Evolutionary conservation across 1,140 invertebrate genomes (phyloP).

Genomic region (Drosophila auraria): DNA sequence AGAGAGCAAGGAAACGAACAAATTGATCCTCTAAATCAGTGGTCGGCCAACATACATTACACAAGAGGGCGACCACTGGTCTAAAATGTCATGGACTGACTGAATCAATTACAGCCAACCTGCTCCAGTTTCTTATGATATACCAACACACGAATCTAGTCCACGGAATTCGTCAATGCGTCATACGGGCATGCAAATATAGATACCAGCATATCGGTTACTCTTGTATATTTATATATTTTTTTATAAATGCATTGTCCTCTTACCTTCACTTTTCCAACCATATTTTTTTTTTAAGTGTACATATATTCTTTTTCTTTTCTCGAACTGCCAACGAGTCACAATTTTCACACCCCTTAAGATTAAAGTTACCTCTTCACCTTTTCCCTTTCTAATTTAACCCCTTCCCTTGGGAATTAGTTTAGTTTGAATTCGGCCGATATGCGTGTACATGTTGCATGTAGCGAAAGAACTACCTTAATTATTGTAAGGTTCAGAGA

Average conservation of each 20-base stretch:
- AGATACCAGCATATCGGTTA: constrained; percentile 35
- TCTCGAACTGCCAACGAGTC: neutral
- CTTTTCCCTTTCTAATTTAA: neutral
- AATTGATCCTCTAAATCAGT: neutral
- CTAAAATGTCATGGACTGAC: constrained; percentile 6
- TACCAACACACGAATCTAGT: constrained; percentile 47
- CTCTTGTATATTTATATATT: neutral
- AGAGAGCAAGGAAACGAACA: neutral
- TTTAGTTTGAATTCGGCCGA: constrained; percentile 11
- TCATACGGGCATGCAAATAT: constrained; percentile 16
- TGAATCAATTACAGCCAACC: constrained; percentile 6
- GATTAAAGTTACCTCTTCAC: neutral
- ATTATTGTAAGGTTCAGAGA: constrained; percentile 31
- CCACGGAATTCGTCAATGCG: constrained; percentile 33
- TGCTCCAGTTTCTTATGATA: constrained; percentile 32
- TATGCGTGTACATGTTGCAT: constrained; percentile 15
- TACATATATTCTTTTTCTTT: constrained; percentile 6
- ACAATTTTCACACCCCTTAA: neutral
- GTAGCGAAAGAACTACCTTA: constrained; percentile 35
- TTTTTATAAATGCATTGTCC: neutral
- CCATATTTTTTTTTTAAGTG: neutral
- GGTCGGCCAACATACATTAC: too few species aligned
- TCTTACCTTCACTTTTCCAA: neutral
- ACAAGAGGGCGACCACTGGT: too few species aligned
- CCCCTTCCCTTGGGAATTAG: too few species aligned